Evolutionary conservation across 2,888 invertebrate species (phyloP), one percentile per base, ranked within the genome.

Genomic region (Oscheius sp.): DNA sequence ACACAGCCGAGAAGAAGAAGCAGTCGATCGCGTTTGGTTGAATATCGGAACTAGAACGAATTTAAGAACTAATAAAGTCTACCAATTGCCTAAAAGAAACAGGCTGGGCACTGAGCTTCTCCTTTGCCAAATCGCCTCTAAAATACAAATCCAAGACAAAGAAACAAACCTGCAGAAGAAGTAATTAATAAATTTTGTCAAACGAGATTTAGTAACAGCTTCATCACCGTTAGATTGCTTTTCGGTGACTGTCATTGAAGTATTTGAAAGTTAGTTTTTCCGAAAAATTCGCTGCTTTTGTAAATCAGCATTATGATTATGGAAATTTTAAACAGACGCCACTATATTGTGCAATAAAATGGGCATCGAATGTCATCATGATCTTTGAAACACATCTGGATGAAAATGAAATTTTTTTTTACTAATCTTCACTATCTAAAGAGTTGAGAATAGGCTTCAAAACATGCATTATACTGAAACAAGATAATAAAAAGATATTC

Each of bases 71-170:
- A 14, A 22, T 32, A 45, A 17, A 20, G 9, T 26, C 17, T 1
- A 79, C 79, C 72, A 80, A 65, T 47, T 73, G 73, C 12, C 49
- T 44, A 17, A 80, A 59, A 14, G 75, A 63, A 2, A 80, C 80
- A 1, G 80, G 80, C 24, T 70, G 70, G 38, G 72, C 70, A 20
- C 65, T 70, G 24, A 80, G 70, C 56, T 75, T 71, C 47, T 75
- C 62, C 24, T 57, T 65, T 24, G 73, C 78, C 59, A 80, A 61
- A 45, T 80, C 80, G 20, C 72, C 67, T 51, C 79, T 71, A 41
- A 26, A 44, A 30, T 28, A 9, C 17, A 36, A 20, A 32, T 17
- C 20, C 28, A 30, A 30, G 28, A 26, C 20, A 32, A n/a, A 2
- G 12, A 1, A 5, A 20, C 63, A 12, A 28, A 65, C 65, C 65